Evolutionary conservation across 2,797 vertebrate species (phyloP).

Genomic region (Kryptolebias ocellatus): DNA sequence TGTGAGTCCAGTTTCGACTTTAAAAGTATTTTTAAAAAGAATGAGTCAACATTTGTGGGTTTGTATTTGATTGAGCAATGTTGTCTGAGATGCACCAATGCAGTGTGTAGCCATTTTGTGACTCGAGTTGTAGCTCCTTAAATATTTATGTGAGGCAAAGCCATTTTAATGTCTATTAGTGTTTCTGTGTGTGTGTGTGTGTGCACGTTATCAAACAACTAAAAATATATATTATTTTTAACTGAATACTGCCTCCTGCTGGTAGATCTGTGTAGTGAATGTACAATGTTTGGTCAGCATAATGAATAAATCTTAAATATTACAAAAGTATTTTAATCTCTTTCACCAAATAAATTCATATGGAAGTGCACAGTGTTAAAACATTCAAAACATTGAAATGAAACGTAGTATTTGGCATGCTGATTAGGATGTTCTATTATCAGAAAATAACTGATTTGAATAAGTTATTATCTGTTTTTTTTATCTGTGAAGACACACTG

Average conservation of each 20-base stretch:
- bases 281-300: too few species aligned
- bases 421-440: background rate
- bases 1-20: conserved; percentile 23
- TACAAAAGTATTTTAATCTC: background rate
- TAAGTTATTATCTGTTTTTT: too few species aligned
- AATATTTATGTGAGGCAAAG: background rate
- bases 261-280: conserved; percentile 18
- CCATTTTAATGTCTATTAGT: background rate
- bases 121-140: background rate
- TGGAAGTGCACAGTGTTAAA: background rate
- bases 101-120: background rate
- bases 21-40: conserved; percentile 46
- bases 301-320: background rate
- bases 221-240: too few species aligned
- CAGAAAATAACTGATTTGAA: too few species aligned
- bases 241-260: conserved; percentile 55
- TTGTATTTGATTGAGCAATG: conserved; percentile 26
- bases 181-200: background rate
- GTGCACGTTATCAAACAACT: too few species aligned
- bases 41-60: conserved; percentile 59
- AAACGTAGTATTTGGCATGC: background rate
- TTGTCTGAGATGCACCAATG: conserved; percentile 14
- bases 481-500: background rate
- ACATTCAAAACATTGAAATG: background rate
- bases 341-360: background rate